Evolutionary conservation across 2,797 vertebrate genomes (phyloP).

Genomic region (Rhodeus uyekii): DNA sequence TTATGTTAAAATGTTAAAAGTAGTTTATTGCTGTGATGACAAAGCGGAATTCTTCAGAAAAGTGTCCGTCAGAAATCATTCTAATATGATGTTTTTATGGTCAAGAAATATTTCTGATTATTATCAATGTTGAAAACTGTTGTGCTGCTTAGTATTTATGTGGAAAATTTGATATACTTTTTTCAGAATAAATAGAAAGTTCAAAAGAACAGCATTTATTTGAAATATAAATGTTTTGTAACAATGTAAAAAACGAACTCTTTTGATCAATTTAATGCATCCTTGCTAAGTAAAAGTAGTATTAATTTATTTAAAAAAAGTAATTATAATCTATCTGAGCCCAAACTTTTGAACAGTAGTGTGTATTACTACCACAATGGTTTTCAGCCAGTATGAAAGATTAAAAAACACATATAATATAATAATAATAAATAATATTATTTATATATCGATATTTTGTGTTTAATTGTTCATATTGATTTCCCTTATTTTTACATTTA

Average conservation of each 20-base stretch:
- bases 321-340: too few relatives aligned
- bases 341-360: not conserved
- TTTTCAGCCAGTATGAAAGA: not conserved
- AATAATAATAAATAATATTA: not conserved
- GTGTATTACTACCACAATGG: not conserved
- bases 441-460: not conserved
- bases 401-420: too few relatives aligned
- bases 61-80: not conserved
- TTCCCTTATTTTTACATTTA: not conserved
- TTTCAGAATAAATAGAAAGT: not conserved
- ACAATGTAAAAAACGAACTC: not conserved
- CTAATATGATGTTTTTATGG: not conserved
- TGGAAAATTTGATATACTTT: not conserved
- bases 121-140: not conserved
- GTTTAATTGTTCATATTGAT: not conserved
- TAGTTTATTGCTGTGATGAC: not conserved
- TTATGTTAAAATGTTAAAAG: too few relatives aligned
- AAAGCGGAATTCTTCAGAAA: not conserved
- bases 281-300: not conserved
- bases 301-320: too few relatives aligned
- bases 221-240: not conserved
- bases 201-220: not conserved
- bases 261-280: not conserved
- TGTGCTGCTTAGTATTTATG: not conserved
- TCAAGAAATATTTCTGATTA: not conserved